Evolutionary conservation across 2,888 invertebrate genomes (phyloP), one percentile per base, ranked within the genome.

Genomic region (Rotaria socialis): DNA sequence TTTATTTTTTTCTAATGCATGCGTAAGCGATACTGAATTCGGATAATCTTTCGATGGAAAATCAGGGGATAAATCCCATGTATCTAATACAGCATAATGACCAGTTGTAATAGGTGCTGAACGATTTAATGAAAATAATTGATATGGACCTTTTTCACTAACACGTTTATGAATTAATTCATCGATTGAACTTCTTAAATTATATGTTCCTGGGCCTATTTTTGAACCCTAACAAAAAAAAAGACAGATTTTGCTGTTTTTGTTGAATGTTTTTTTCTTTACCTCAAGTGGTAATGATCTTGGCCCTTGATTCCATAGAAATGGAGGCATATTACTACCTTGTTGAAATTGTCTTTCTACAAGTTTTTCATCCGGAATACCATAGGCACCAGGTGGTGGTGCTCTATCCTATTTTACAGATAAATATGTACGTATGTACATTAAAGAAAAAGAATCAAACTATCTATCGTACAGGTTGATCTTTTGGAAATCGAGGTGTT

Each of bases 121-220:
- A 43, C 87, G 85, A 27, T 52, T 52, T 14, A 75, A 27, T 11
- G 84, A 55, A 58, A 87, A 87, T 11, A 87, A 19, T 75, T 87
- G 85, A 56, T 87, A 87, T 10, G 87, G 87, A 3, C 87, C 87
- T 84, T 80, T 84, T 47, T 60, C 85, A n/a, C 85, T 60, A 19
- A 85, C 85, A 55, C 80, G 85, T 84, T 87, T 87, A n/a, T 85
- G 84, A 11, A 87, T 2, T 60, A 87, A 55, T 84, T 87, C 84
- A 74, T 87, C 87, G 52, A 85, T 56, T 60, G 85, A 85, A 67
- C 55, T 84, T 56, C 84, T 80, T 14, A 84, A 47, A 55, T 84
- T 50, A 50, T 87, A 87, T 10, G 85, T 87, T 3, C 85, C 85
- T 24, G 87, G 87, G 24, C 85, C 85, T n/a, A 52, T 22, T 35